A percentile compares a stretch with the other conserved stretches of the same genome.
phyloP scores from a whole-genome alignment of 2,113 vertebrate genomes.

The Mystacornis crossleyi region DNA sequence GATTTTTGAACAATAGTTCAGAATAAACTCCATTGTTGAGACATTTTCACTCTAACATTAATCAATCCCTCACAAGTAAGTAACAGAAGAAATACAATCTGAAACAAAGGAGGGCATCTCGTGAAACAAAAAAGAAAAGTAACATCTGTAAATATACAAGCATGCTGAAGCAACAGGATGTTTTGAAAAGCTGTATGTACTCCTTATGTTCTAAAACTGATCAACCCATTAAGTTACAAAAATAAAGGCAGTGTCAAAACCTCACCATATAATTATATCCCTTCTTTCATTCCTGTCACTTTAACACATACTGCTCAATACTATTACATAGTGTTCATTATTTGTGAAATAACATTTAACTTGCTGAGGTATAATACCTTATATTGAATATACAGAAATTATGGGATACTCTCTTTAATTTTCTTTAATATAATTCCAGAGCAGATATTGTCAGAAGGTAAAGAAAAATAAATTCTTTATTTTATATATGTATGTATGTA shows the following conservation, averaged over 20 bases:
- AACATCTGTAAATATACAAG: not conserved
- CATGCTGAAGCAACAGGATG: not conserved
- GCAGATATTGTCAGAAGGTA: not conserved
- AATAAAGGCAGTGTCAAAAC: conserved; percentile 50
- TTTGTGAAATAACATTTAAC: conserved; percentile 45
- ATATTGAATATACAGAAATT: conserved; percentile 21
- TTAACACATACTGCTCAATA: not conserved
- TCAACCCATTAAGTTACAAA: conserved; percentile 31
- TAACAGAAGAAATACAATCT: conserved; percentile 30
- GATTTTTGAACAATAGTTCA: not conserved
- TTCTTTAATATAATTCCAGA: conserved; percentile 47
- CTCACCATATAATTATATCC: conserved; percentile 29
- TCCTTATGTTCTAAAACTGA: conserved; percentile 42
- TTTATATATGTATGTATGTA: not conserved
- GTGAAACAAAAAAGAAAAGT: not conserved
- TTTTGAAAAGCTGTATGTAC: conserved; percentile 10
- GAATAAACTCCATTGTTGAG: not conserved
- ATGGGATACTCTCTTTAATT: conserved; percentile 53
- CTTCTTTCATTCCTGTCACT: conserved; percentile 5
- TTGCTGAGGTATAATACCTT: conserved; percentile 15
- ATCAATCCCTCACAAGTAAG: not conserved
- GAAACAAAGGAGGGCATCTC: not conserved
- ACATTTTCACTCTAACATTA: not conserved
- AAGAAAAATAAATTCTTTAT: not conserved
- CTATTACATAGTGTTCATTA: not conserved